Conservation (phyloP, 2,888 invertebrate species). For the Xestia rhomboidea region DNA sequence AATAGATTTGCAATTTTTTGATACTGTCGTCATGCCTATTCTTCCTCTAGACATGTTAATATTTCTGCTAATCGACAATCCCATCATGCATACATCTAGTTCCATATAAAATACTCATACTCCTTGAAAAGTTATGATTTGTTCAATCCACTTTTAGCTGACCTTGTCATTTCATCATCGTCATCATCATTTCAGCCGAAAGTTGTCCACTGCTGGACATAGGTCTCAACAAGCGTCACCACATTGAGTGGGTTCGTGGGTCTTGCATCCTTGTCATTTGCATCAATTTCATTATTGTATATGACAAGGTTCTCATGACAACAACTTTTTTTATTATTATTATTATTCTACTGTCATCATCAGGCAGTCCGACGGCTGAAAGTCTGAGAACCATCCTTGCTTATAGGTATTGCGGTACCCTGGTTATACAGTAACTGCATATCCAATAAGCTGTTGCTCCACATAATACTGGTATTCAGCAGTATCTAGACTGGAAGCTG, state of each 20-base stretch:
- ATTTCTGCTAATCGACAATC: not conserved
- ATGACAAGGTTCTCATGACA: too few species aligned
- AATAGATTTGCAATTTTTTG: too few species aligned
- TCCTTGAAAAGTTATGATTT: not conserved
- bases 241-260: too few species aligned
- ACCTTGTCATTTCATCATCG: not conserved
- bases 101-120: not conserved
- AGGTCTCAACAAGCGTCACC: too few species aligned
- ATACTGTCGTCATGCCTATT: too few species aligned
- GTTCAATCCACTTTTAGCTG: not conserved
- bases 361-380: not conserved
- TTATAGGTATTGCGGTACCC: not conserved
- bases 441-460: not conserved
- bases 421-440: not conserved
- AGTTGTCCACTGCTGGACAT: too few species aligned
- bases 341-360: not conserved
- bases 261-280: not conserved
- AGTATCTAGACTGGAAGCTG: not conserved
- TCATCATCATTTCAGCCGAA: too few species aligned
- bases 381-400: not conserved
- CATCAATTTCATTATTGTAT: too few species aligned
- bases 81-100: not conserved
- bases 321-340: too few species aligned
- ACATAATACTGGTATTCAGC: not conserved
- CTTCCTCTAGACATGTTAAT: too few species aligned